Evolutionary conservation across 2,888 invertebrate species (phyloP).

Genomic region (Aelia acuminata): DNA sequence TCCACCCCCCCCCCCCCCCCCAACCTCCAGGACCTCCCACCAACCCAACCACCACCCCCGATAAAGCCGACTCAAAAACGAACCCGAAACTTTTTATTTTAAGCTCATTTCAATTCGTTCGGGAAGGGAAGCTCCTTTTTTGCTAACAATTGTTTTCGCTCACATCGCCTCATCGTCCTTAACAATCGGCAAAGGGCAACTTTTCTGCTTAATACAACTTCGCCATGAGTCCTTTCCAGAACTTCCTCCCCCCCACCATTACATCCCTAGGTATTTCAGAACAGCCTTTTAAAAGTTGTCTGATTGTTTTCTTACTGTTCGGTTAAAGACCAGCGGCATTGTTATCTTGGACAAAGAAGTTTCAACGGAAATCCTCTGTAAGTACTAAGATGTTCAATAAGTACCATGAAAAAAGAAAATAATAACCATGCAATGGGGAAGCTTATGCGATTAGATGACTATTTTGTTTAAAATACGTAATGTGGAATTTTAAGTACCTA

Average conservation of each 20-base stretch:
- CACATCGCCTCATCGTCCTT: neutral
- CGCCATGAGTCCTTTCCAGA: neutral
- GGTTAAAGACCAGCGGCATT: neutral
- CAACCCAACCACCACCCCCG: neutral
- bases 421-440: no score
- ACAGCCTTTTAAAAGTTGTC: slow-evolving; percentile 10
- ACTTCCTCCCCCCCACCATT: no score
- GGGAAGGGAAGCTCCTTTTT: neutral
- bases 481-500: no score
- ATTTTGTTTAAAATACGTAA: no score
- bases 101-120: slow-evolving; percentile 37
- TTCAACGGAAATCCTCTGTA: neutral
- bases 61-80: slow-evolving; percentile 36
- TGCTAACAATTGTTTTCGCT: neutral
- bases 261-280: slow-evolving; percentile 27
- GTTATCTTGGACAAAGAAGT: slow-evolving; percentile 4
- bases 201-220: slow-evolving; percentile 5
- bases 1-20: neutral
- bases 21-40: neutral
- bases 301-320: slow-evolving; percentile 34
- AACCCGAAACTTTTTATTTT: slow-evolving; percentile 40
- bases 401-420: neutral
- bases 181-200: slow-evolving; percentile 19
- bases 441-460: no score
- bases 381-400: slow-evolving; percentile 1